A percentile compares a stretch with the other conserved stretches of the same genome.
These are phyloP conservation scores for Hassar affinis DNA, from an alignment of 2,113 vertebrate species.

Conservation along the genomic window DNA sequence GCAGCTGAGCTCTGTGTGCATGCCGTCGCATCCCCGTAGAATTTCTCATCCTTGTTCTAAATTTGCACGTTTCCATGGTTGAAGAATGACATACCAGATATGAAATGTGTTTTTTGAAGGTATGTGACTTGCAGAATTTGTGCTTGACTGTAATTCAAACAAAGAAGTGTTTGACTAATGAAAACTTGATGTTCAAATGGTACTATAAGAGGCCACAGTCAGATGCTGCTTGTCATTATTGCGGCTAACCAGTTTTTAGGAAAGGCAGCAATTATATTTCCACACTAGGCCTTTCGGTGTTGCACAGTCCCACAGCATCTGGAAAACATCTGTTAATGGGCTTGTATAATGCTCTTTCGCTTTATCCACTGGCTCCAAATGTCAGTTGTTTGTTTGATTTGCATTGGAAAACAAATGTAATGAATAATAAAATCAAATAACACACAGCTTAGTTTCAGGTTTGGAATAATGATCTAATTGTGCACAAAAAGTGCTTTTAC, in stretches of 20 bases:
- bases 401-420: not conserved
- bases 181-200: not conserved
- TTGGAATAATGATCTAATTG: not conserved
- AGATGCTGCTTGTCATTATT: not conserved
- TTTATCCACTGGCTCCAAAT: not conserved
- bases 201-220: not conserved
- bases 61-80: not conserved
- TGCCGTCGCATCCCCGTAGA: not conserved
- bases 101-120: not conserved
- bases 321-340: conserved; percentile 8
- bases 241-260: not conserved
- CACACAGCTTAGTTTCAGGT: not conserved
- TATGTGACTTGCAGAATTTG: not conserved
- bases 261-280: not conserved
- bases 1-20: not conserved
- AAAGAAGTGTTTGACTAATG: too few relatives aligned
- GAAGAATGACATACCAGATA: not conserved
- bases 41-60: conserved; percentile 16
- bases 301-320: conserved; percentile 8
- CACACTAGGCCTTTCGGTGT: not conserved
- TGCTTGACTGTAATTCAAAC: not conserved
- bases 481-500: not conserved
- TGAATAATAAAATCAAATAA: not conserved
- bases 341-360: not conserved
- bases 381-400: not conserved